Base-by-base conservation (phyloP, 2,797 vertebrate species). In the Melanotaenia trifasciata region DNA sequence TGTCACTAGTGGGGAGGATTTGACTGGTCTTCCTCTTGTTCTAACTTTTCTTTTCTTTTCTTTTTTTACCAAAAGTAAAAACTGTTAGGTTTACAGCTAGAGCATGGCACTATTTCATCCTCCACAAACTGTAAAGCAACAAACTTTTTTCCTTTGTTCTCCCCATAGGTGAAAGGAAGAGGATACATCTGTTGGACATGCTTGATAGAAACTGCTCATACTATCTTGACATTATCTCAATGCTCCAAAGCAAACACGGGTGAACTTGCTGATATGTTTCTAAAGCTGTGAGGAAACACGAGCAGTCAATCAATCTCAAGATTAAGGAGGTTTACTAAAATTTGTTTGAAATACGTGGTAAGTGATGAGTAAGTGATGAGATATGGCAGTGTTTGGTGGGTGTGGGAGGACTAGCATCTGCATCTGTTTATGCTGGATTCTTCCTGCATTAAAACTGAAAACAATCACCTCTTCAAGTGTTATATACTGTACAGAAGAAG, bases 211-310 rank as follows among this genome's bases (percentile, higher is more conserved):
- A 10, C 26, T 33, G 38, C 45, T 64, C 30, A 1, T 0, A 0
- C 54, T 79, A 79, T 88, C 81, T 45, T 0, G 0, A 58, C 72
- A 13, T 50, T 0, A 50, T 80, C 78, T 69, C 0, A 22, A 45
- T n/a, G 4, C 32, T 64, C 7, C 30, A 30, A 59, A 50, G 70
- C 64, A 87, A 85, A 84, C 74, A 62, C 61, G 43, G 64, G 16
- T 62, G 73, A 67, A 67, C 58, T 53, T 26, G 28, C 53, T 32
- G 26, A 64, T 3, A 1, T 1, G 16, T 66, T 32, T 76, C 57
- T 79, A 72, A 78, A 70, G 62, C 45, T 0, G 1, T 0, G 24
- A 68, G 54, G n/a, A 58, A 66, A 54, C 38, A 35, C 8, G 36
- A 61, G n/a, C 32, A 0, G 0, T 58, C 33, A 58, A 12, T 74